These are phyloP conservation scores for Desmodus rotundus DNA, from an alignment of 2,113 vertebrate genomes.

Conservation along the genomic window DNA sequence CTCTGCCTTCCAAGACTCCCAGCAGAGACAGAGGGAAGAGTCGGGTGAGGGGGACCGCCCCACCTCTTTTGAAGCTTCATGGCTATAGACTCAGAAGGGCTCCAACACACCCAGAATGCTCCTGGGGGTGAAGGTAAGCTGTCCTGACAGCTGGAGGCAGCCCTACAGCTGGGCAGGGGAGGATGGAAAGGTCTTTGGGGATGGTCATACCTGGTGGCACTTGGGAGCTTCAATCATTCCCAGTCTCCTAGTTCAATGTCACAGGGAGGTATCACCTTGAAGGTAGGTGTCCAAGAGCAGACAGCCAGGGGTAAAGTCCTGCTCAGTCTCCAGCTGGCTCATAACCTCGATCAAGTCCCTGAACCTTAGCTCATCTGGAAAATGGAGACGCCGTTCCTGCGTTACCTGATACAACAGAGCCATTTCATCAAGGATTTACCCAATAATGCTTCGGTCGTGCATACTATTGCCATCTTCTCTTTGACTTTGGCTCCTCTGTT, in stretches of 20 bases:
- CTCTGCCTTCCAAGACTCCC: background rate
- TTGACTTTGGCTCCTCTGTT: background rate
- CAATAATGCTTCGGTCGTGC: too few relatives aligned
- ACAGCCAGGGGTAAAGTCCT: background rate
- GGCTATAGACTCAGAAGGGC: background rate
- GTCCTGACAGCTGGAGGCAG: background rate
- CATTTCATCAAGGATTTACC: background rate
- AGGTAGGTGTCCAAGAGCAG: too few relatives aligned
- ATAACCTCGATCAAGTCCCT: background rate
- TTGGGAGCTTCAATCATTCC: background rate
- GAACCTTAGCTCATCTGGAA: background rate
- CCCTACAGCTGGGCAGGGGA: background rate
- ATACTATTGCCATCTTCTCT: background rate
- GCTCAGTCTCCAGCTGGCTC: background rate
- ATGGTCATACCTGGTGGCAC: background rate
- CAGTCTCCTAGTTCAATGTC: background rate
- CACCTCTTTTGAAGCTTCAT: background rate
- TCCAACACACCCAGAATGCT: rapidly evolving
- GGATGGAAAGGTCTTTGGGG: too few relatives aligned
- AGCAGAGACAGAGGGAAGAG: background rate
- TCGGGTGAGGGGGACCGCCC: background rate
- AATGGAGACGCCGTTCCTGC: background rate
- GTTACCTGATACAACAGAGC: background rate
- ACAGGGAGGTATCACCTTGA: background rate
- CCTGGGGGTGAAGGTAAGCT: background rate